These are phyloP conservation scores for Notarius lentiginosus DNA, from an alignment of 2,113 vertebrate species.

Conservation along the genomic window DNA sequence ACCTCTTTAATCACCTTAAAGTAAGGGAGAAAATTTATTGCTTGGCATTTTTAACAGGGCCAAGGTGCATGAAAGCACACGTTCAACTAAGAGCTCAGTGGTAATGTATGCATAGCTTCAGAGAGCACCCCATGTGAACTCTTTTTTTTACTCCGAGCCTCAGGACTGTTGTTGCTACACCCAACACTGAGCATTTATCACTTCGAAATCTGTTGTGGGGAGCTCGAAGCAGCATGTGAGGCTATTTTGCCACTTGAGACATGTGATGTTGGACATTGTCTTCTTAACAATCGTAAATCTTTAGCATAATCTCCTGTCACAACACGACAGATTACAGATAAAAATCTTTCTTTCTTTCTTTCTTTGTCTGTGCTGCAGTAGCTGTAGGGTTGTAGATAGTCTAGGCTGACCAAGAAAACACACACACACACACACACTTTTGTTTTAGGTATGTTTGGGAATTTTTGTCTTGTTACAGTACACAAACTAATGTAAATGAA, in stretches of 20 bases:
- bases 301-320: slow-evolving; percentile 79
- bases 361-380: slow-evolving; percentile 60
- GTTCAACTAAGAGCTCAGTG: slow-evolving; percentile 9
- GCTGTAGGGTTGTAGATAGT: slow-evolving; percentile 69
- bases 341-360: slow-evolving; percentile 67
- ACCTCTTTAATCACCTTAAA: slow-evolving; percentile 29
- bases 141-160: background rate
- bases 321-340: slow-evolving; percentile 79
- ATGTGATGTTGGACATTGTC: slow-evolving; percentile 69
- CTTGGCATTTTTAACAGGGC: slow-evolving; percentile 45
- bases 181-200: slow-evolving; percentile 53
- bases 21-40: slow-evolving; percentile 35
- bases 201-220: slow-evolving; percentile 60
- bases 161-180: slow-evolving; percentile 32
- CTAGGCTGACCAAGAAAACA: slow-evolving; percentile 64
- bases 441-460: background rate
- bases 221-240: slow-evolving; percentile 59
- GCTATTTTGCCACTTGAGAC: slow-evolving; percentile 64
- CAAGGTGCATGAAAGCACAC: slow-evolving; percentile 44
- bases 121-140: slow-evolving; percentile 34
- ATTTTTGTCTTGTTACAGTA: background rate
- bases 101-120: slow-evolving; percentile 36
- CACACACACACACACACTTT: slow-evolving; percentile 31
- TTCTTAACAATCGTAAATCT: slow-evolving; percentile 78
- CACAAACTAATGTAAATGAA: background rate